Conservation (phyloP, 1,140 invertebrate genomes). For the Gyrodactylus salaris region DNA sequence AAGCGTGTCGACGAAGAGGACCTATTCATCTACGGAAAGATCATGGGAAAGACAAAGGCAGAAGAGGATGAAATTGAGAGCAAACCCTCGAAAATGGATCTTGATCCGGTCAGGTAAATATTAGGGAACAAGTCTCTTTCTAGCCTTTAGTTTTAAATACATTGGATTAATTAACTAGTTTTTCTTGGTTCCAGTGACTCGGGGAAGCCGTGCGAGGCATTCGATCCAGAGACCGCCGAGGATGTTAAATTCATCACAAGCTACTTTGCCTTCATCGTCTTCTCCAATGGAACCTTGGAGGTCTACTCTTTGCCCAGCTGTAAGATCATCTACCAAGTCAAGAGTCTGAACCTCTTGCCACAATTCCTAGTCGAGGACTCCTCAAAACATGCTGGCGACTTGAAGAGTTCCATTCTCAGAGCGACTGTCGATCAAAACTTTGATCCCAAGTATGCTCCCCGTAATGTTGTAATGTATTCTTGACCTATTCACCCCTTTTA, state of each 20-base stretch:
- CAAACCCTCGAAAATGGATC: no score
- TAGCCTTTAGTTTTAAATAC: no score
- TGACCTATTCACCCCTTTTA: no score
- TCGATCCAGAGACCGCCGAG: neutral
- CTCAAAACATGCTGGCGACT: neutral
- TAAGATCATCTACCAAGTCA: neutral
- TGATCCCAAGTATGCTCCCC: no score
- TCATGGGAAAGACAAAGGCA: neutral
- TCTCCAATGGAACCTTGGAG: neutral
- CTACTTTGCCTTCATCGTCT: neutral
- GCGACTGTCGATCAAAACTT: neutral
- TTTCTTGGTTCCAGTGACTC: neutral
- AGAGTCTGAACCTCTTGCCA: neutral
- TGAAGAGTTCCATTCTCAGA: neutral
- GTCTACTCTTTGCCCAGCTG: neutral
- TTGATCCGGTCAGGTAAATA: no score
- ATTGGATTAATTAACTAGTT: no score
- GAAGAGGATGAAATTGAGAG: no score
- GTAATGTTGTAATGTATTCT: no score
- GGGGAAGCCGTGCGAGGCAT: neutral
- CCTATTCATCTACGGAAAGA: neutral
- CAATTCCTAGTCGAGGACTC: neutral
- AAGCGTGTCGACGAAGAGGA: neutral
- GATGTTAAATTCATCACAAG: neutral
- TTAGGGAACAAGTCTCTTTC: no score